A percentile compares a stretch with the other conserved stretches of the same genome.
These are phyloP conservation scores for Gnatocerus cornutus DNA, from an alignment of 2,888 invertebrate genomes.

Conservation along the genomic window DNA sequence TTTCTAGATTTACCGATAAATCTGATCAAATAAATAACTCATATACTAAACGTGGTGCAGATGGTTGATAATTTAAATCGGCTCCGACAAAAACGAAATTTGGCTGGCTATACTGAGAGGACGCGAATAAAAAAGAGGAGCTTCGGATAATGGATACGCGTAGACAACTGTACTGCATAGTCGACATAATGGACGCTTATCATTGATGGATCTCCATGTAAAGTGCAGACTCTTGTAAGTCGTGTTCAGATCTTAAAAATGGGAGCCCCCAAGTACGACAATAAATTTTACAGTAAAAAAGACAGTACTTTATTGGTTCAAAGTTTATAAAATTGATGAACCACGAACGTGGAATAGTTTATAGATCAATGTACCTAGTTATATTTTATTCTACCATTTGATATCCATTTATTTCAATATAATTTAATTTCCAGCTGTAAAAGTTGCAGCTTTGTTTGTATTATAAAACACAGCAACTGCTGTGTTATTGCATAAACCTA, in stretches of 20 bases:
- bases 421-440: too few species aligned
- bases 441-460: too few species aligned
- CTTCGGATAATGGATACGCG: constrained; percentile 51
- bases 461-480: too few species aligned
- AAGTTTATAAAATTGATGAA: constrained; percentile 37
- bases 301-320: constrained; percentile 33
- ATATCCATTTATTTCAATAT: too few species aligned
- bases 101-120: constrained; percentile 20
- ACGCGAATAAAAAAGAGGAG: constrained; percentile 21
- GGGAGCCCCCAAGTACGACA: constrained; percentile 40
- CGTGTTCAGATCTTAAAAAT: constrained; percentile 52
- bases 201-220: constrained; percentile 57
- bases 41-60: constrained; percentile 19
- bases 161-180: constrained; percentile 53
- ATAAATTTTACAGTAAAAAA: constrained; percentile 43
- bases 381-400: too few species aligned
- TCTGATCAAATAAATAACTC: constrained; percentile 36
- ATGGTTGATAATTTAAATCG: constrained; percentile 34
- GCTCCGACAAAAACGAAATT: constrained; percentile 19
- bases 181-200: constrained; percentile 57
- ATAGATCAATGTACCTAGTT: too few species aligned
- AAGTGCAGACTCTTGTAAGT: constrained; percentile 57
- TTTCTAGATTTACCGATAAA: constrained; percentile 23
- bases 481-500: too few species aligned
- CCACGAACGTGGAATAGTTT: neutral